Evolutionary conservation across 2,113 vertebrate genomes (phyloP).

Genomic region (Phylloscopus trochilus): DNA sequence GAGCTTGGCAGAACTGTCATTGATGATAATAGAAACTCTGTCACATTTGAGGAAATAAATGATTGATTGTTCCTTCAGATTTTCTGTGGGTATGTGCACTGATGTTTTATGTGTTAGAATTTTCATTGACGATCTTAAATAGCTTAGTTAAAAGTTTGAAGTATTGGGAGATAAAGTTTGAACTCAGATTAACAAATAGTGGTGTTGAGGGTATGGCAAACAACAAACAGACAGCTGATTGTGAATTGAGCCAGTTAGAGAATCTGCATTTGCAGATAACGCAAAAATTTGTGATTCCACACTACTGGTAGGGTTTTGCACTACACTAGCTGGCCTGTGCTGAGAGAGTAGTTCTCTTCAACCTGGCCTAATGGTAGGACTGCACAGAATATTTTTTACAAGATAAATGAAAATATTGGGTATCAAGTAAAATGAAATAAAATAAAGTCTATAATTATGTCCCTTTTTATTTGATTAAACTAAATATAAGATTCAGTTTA

Average conservation of each 20-base stretch:
- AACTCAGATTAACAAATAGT: neutral
- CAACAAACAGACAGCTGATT: neutral
- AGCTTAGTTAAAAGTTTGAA: neutral
- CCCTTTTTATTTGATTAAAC: neutral
- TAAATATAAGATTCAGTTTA: neutral
- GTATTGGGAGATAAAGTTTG: neutral
- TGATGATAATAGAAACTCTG: neutral
- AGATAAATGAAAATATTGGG: accelerated
- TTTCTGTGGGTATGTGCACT: neutral
- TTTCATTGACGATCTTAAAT: neutral
- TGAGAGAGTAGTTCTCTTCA: neutral
- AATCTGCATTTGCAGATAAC: neutral
- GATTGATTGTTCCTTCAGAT: neutral
- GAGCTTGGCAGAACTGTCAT: neutral
- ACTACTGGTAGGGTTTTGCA: neutral
- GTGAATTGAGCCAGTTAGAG: neutral
- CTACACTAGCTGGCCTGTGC: neutral
- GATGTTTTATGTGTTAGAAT: neutral
- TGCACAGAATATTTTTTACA: neutral
- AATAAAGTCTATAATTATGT: neutral
- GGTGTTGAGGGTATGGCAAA: neutral
- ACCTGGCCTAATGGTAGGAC: neutral
- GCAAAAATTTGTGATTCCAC: neutral
- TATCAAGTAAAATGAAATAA: neutral
- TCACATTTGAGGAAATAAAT: neutral